Percentiles rank a stretch among this genome's conserved stretches.
These are phyloP conservation scores for Axinella damicornis DNA, from an alignment of 37 sponge, comb jelly and placozoan species.

Conservation along the genomic window DNA sequence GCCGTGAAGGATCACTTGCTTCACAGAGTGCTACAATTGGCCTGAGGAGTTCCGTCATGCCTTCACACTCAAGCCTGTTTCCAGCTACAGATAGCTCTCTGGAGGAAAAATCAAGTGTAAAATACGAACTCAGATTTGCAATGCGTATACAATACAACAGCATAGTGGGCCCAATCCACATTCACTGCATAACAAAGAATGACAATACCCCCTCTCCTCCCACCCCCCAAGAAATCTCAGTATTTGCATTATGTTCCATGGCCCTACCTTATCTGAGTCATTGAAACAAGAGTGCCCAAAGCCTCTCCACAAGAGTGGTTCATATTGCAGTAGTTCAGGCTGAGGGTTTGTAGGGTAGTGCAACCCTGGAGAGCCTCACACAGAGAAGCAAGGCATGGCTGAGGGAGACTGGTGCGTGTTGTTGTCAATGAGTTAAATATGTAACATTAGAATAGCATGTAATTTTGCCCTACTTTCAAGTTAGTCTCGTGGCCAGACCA, in stretches of 20 bases:
- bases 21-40: slow-evolving; percentile 47
- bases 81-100: slow-evolving; percentile 63
- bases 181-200: too few relatives aligned
- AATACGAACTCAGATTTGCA: too few relatives aligned
- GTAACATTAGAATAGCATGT: too few relatives aligned
- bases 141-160: neutral
- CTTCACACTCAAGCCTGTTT: slow-evolving; percentile 58
- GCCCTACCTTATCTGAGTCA: slow-evolving; percentile 50
- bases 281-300: slow-evolving; percentile 47
- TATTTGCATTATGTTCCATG: too few relatives aligned
- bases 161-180: too few relatives aligned
- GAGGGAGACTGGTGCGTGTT: neutral
- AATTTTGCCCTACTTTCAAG: too few relatives aligned
- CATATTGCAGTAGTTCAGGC: slow-evolving; percentile 69
- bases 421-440: too few relatives aligned
- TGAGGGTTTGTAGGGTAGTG: slow-evolving; percentile 44
- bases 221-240: too few relatives aligned
- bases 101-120: neutral
- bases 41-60: slow-evolving; percentile 44
- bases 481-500: too few relatives aligned
- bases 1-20: neutral
- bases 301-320: slow-evolving; percentile 40
- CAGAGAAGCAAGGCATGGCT: slow-evolving; percentile 16
- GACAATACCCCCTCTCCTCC: too few relatives aligned
- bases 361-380: slow-evolving; percentile 28